Conservation (phyloP, 2,888 invertebrate species). For the Alentia gelatinosa region DNA sequence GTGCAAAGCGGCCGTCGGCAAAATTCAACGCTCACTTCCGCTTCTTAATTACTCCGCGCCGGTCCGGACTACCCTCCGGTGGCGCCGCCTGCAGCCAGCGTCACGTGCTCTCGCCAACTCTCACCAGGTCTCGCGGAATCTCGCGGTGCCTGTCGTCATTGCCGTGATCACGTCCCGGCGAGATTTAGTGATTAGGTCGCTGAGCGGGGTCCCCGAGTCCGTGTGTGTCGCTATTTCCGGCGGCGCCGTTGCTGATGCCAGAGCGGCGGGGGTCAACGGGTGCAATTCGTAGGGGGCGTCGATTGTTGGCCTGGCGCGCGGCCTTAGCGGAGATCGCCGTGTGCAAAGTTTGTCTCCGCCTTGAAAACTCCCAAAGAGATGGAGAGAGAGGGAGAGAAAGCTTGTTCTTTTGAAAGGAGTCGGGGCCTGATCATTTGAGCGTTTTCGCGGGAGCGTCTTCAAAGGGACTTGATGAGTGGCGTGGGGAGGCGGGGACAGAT, state of each 20-base stretch:
- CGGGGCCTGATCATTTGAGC: not conserved
- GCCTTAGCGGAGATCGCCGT: not conserved
- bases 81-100: not conserved
- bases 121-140: not conserved
- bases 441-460: not conserved
- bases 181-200: constrained; percentile 28
- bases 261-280: not conserved
- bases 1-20: constrained; percentile 15
- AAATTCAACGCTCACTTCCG: constrained; percentile 41
- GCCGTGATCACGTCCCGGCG: constrained; percentile 21
- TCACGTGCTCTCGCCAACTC: not conserved
- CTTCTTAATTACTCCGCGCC: constrained; percentile 23
- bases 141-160: not conserved
- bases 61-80: no score
- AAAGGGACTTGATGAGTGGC: not conserved
- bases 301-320: constrained; percentile 1
- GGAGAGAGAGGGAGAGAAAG: no score
- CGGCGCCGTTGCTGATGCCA: not conserved
- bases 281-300: not conserved
- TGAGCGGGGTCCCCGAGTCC: not conserved
- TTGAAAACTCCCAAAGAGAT: not conserved
- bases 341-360: not conserved
- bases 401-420: not conserved
- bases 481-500: not conserved
- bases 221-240: constrained; percentile 49